Evolutionary conservation across 1,140 invertebrate genomes (phyloP).

Genomic region (Thaumetopoea pityocampa): DNA sequence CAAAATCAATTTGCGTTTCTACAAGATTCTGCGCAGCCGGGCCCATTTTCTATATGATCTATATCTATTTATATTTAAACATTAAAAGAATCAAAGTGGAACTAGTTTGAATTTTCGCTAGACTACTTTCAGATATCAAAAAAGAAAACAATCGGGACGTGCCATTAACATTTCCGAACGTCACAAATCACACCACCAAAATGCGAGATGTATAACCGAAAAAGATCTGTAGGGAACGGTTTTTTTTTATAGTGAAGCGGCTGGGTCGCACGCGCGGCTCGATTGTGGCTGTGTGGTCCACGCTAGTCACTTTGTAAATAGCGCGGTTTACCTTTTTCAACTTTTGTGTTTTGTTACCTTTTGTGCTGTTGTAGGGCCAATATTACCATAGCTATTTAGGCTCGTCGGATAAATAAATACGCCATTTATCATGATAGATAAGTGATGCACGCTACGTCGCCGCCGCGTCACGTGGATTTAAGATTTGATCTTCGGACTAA

Average conservation of each 20-base stretch:
- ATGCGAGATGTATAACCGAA: conserved; percentile 72
- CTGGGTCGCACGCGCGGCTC: conserved; percentile 71
- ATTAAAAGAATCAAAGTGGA: too few relatives aligned
- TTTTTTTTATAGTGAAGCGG: conserved; percentile 64
- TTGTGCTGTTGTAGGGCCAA: conserved; percentile 74
- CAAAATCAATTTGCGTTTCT: conserved; percentile 58
- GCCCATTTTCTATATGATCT: conserved; percentile 16
- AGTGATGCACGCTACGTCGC: conserved; percentile 63
- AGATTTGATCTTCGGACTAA: conserved; percentile 61
- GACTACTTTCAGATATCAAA: too few relatives aligned
- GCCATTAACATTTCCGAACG: conserved; percentile 71
- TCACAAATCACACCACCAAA: conserved; percentile 75
- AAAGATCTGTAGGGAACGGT: conserved; percentile 70
- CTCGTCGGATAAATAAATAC: conserved; percentile 75
- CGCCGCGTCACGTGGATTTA: conserved; percentile 56
- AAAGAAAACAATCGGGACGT: conserved; percentile 48
- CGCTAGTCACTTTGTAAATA: conserved; percentile 76
- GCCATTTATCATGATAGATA: conserved; percentile 75
- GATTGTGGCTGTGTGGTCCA: conserved; percentile 75
- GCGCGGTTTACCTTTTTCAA: conserved; percentile 76
- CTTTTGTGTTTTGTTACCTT: conserved; percentile 76
- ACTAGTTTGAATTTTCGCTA: too few relatives aligned
- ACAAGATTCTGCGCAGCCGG: conserved; percentile 32
- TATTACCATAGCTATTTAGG: conserved; percentile 76
- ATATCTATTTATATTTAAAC: too few relatives aligned